phyloP scores from a whole-genome alignment of 2,113 vertebrate species.

The Vulpes ferrilata region DNA sequence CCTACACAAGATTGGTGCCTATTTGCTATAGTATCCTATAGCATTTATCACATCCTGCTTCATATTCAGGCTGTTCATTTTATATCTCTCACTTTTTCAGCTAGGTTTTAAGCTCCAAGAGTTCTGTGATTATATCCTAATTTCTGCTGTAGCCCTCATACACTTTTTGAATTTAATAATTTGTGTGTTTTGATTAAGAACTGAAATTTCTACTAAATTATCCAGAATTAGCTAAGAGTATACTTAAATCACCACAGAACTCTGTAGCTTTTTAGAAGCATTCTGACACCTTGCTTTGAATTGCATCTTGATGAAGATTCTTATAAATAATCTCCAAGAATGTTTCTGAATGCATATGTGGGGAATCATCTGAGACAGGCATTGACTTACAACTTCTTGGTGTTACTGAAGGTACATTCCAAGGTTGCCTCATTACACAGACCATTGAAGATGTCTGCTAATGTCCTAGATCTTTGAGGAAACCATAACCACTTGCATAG shows the following conservation, averaged over 20 bases:
- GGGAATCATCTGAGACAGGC: not conserved
- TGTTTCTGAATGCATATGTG: not conserved
- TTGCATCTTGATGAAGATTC: not conserved
- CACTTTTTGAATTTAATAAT: slow-evolving; percentile 35
- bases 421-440: not conserved
- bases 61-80: not conserved
- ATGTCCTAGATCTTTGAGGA: not conserved
- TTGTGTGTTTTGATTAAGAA: not conserved
- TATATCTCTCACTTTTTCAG: not conserved
- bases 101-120: slow-evolving; percentile 10
- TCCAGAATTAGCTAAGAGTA: not conserved
- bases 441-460: not conserved
- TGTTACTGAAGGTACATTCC: not conserved
- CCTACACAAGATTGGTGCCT: not conserved
- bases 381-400: not conserved
- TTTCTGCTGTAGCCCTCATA: not conserved
- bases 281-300: not conserved
- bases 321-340: slow-evolving; percentile 6
- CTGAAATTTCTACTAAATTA: slow-evolving; percentile 12
- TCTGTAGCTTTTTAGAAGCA: not conserved
- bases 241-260: not conserved
- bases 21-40: not conserved
- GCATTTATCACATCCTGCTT: not conserved
- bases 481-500: not conserved
- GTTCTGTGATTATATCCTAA: not conserved